These are phyloP conservation scores for Brachynemurus nebulosus DNA, from an alignment of 2,888 invertebrate species.

Conservation along the genomic window DNA sequence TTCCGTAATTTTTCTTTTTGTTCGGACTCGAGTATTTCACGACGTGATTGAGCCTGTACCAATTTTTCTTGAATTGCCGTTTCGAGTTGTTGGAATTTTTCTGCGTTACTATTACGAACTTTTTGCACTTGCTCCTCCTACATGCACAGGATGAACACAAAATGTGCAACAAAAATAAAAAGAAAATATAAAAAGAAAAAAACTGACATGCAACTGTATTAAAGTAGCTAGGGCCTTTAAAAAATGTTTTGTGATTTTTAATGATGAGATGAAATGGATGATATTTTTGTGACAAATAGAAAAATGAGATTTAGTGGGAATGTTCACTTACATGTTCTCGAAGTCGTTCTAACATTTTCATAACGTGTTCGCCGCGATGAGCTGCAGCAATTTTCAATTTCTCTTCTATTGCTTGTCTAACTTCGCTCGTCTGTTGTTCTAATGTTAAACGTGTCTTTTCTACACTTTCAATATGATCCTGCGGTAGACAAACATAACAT, in stretches of 20 bases:
- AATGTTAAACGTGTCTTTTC: constrained; percentile 59
- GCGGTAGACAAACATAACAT: not conserved
- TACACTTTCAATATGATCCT: constrained; percentile 47
- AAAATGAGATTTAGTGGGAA: constrained; percentile 4
- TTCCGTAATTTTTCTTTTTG: constrained; percentile 64
- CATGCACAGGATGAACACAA: constrained; percentile 25
- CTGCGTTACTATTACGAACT: constrained; percentile 51
- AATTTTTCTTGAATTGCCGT: constrained; percentile 53
- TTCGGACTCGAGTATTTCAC: constrained; percentile 59
- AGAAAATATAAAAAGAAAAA: not conserved
- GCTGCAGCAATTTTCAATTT: constrained; percentile 77
- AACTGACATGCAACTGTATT: not conserved
- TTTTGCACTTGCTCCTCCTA: constrained; percentile 65
- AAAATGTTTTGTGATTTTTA: too few relatives aligned
- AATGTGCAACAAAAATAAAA: constrained; percentile 11
- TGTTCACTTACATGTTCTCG: constrained; percentile 70
- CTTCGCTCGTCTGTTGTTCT: constrained; percentile 76
- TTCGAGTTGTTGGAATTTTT: constrained; percentile 54
- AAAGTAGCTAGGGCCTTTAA: too few relatives aligned
- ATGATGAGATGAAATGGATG: not conserved
- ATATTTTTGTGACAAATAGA: not conserved
- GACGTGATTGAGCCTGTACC: constrained; percentile 53
- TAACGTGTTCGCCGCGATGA: constrained; percentile 81
- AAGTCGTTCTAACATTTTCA: constrained; percentile 79
- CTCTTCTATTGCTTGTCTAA: constrained; percentile 74